A percentile compares a stretch with the other conserved stretches of the same genome.
Conservation (phyloP, 2,797 vertebrate species). For the Helostoma temminkii region DNA sequence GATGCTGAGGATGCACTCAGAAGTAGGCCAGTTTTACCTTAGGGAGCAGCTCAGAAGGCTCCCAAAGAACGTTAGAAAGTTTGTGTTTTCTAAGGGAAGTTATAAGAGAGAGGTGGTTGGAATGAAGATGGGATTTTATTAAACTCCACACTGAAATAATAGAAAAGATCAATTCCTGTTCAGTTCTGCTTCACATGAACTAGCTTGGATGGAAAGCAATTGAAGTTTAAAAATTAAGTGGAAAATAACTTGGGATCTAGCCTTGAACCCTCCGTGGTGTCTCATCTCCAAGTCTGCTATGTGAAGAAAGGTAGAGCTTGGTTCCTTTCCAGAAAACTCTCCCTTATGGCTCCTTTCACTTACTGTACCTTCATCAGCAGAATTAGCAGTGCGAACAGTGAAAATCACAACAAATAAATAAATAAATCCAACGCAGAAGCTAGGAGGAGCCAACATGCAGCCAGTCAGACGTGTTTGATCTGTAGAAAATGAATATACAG, state of each 20-base stretch:
- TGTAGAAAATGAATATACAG: constrained; percentile 28
- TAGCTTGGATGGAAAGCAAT: constrained; percentile 19
- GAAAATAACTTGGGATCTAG: constrained; percentile 52
- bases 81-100: constrained; percentile 68
- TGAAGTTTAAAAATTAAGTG: constrained; percentile 43
- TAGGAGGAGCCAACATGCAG: constrained; percentile 30
- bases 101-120: constrained; percentile 34
- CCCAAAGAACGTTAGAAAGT: constrained; percentile 58
- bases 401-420: constrained; percentile 7
- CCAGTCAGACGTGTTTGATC: constrained; percentile 39
- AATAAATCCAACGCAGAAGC: constrained; percentile 24
- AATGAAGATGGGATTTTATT: constrained; percentile 32
- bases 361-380: constrained; percentile 14
- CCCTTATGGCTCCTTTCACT: constrained; percentile 13
- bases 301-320: constrained; percentile 1
- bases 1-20: constrained; percentile 72
- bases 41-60: constrained; percentile 68
- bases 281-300: constrained; percentile 13
- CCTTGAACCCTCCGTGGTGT: constrained; percentile 22
- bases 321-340: constrained; percentile 33
- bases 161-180: constrained; percentile 37
- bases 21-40: constrained; percentile 79
- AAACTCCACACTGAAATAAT: constrained; percentile 36
- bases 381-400: background rate
- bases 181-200: constrained; percentile 19